phyloP scores from a whole-genome alignment of 1,140 invertebrate genomes.

The Pseudomyrmex cubaensis region DNA sequence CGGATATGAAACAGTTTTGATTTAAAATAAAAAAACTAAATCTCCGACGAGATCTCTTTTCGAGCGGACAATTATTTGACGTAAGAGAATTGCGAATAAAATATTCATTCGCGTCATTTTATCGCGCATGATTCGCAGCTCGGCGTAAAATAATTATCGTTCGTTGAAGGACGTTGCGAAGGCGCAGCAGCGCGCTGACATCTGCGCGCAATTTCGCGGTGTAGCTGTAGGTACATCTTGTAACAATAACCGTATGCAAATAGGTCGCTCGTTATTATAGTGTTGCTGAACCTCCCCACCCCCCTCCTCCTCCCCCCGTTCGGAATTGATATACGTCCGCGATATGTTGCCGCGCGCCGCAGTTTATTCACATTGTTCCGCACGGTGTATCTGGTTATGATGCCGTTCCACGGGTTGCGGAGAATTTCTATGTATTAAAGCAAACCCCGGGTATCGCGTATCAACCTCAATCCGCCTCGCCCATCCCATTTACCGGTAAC shows the following conservation, averaged over 20 bases:
- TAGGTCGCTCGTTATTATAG: neutral
- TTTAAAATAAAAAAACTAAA: neutral
- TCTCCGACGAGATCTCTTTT: neutral
- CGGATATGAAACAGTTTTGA: slow-evolving; percentile 45
- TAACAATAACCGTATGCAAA: slow-evolving; percentile 37
- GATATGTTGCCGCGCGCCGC: neutral
- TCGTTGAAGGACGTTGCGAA: no score
- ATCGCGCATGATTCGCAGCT: neutral
- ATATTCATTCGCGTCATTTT: neutral
- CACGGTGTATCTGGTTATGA: slow-evolving; percentile 40
- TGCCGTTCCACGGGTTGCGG: slow-evolving; percentile 16
- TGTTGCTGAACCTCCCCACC: neutral
- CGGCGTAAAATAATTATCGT: neutral
- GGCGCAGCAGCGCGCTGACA: neutral
- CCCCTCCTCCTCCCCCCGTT: neutral
- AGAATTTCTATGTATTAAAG: slow-evolving; percentile 58
- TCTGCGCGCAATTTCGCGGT: neutral
- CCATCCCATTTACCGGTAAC: slow-evolving; percentile 46
- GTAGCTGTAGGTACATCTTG: neutral
- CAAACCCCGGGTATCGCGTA: slow-evolving; percentile 39
- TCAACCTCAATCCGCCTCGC: slow-evolving; percentile 57
- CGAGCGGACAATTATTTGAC: neutral
- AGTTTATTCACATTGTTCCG: slow-evolving; percentile 45
- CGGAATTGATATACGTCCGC: slow-evolving; percentile 46
- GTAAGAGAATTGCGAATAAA: neutral